A percentile compares a stretch with the other conserved stretches of the same genome.
Evolutionary conservation across 2,888 invertebrate genomes (phyloP).

Genomic region (Drosophila greeni): DNA sequence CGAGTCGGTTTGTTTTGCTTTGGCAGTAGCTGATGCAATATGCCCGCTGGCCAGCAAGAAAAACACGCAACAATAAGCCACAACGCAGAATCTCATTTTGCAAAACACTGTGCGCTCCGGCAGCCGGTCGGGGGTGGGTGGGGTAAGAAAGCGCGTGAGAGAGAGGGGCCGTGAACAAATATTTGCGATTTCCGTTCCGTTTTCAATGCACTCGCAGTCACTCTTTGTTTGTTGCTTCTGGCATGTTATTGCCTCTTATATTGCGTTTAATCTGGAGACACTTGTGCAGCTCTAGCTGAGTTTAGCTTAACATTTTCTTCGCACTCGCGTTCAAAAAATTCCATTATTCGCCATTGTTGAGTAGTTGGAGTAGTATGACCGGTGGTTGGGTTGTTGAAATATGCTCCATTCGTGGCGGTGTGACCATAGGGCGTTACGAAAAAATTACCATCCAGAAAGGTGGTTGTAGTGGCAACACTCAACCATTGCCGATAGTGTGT

Average conservation of each 20-base stretch:
- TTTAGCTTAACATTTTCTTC: conserved; percentile 32
- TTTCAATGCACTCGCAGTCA: conserved; percentile 48
- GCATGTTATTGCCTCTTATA: conserved; percentile 33
- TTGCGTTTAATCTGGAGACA: conserved; percentile 9
- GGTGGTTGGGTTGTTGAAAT: conserved; percentile 7
- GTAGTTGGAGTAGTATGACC: conserved; percentile 17
- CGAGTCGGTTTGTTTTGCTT: conserved; percentile 59
- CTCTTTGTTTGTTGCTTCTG: conserved; percentile 31
- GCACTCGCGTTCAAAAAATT: conserved; percentile 47
- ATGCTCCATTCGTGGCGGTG: not conserved
- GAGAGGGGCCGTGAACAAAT: conserved; percentile 22
- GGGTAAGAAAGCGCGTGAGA: conserved; percentile 15
- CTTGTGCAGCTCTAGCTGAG: conserved; percentile 11
- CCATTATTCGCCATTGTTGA: conserved; percentile 55
- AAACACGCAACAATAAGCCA: conserved; percentile 54
- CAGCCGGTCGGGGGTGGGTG: conserved; percentile 28
- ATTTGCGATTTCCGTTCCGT: conserved; percentile 29
- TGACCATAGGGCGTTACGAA: not conserved
- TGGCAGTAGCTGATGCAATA: conserved; percentile 65
- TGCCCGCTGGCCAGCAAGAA: conserved; percentile 57
- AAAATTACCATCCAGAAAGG: not conserved
- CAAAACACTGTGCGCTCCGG: conserved; percentile 36
- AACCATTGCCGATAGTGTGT: not conserved
- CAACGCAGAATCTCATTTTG: conserved; percentile 65
- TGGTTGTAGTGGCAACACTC: not conserved